Conservation (phyloP, 1,140 invertebrate genomes). For the Apis mellifera region Amel_HAv3.1 CM009931.2:13921501-13922000, state of each 20-base stretch:
- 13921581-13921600: constrained; percentile 44
- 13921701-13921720: constrained; percentile 31
- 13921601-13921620: constrained; percentile 43
- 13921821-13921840: no score
- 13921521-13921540: no score
- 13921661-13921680: constrained; percentile 55
- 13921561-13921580: not conserved
- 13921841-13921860: no score
- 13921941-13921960: no score
- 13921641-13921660: constrained; percentile 59
- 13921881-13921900: no score
- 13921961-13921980: no score
- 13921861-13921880: no score
- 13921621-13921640: constrained; percentile 41
- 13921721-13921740: constrained; percentile 27
- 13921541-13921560: not conserved
- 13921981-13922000: no score
- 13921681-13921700: constrained; percentile 51
- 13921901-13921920: no score
- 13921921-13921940: no score
- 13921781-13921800: not conserved
- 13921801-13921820: no score
- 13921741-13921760: constrained; percentile 31
- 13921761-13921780: constrained; percentile 6
- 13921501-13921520: not conserved